Conservation (phyloP, 2,888 invertebrate species). For the Apodemia duryi region DNA sequence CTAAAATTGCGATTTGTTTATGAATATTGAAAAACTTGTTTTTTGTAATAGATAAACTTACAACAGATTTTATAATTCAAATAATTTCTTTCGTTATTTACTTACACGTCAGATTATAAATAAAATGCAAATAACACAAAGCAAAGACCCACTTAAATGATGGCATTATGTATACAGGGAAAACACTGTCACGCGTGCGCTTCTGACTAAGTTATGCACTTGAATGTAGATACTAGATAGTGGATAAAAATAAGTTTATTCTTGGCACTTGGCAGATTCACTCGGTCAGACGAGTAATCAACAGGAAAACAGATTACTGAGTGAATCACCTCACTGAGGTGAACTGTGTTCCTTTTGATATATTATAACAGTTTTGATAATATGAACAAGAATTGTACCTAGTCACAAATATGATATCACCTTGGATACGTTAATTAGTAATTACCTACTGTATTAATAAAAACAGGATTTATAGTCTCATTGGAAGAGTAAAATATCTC, state of each 20-base stretch:
- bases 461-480: background rate
- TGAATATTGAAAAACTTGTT: background rate
- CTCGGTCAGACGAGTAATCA: slow-evolving; percentile 19
- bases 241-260: background rate
- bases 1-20: slow-evolving; percentile 36
- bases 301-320: slow-evolving; percentile 25
- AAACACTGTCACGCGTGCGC: slow-evolving; percentile 5
- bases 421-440: background rate
- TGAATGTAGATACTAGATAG: background rate
- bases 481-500: background rate
- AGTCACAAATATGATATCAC: slow-evolving; percentile 9
- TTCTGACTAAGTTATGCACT: background rate
- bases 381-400: background rate
- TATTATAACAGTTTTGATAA: background rate
- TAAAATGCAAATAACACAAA: slow-evolving; percentile 27
- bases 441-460: background rate
- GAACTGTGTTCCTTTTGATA: background rate
- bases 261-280: slow-evolving; percentile 10
- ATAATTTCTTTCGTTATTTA: slow-evolving; percentile 17
- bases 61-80: background rate
- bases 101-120: slow-evolving; percentile 33
- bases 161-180: slow-evolving; percentile 26
- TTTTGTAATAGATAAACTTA: background rate
- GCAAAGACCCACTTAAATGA: slow-evolving; percentile 27
- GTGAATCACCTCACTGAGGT: slow-evolving; percentile 5